These are phyloP conservation scores for Crocodylus rhombifer DNA, from an alignment of 2,797 vertebrate genomes.

Conservation along the genomic window DNA sequence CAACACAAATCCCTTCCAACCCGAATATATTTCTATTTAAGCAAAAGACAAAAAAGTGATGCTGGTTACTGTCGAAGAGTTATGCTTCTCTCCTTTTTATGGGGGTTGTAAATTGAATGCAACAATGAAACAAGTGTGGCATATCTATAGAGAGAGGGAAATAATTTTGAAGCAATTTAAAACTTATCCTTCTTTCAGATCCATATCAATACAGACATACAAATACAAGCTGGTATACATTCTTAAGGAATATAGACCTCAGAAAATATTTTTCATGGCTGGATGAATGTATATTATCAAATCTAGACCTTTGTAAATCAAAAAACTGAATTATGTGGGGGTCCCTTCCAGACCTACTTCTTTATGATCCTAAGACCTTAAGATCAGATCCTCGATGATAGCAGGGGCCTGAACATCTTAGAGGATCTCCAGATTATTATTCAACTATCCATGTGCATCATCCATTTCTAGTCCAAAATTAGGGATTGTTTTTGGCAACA, in stretches of 20 bases:
- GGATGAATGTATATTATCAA: background rate
- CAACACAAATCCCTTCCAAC: too few relatives aligned
- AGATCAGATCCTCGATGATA: too few relatives aligned
- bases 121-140: background rate
- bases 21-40: too few relatives aligned
- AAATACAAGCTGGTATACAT: background rate
- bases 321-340: background rate
- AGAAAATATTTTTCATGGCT: background rate
- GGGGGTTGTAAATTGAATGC: constrained; percentile 6
- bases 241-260: background rate
- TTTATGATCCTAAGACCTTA: too few relatives aligned
- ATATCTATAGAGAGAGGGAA: background rate
- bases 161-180: background rate
- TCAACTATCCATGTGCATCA: too few relatives aligned
- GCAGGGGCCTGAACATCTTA: too few relatives aligned
- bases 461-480: too few relatives aligned
- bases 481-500: too few relatives aligned
- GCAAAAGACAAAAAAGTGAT: background rate
- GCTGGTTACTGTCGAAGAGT: background rate
- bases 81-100: background rate
- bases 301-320: background rate
- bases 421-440: too few relatives aligned
- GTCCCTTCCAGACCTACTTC: background rate
- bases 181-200: background rate
- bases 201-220: background rate